Evolutionary conservation across 2,888 invertebrate species (phyloP).

Genomic region (Himalopsyche kuldschensis): DNA sequence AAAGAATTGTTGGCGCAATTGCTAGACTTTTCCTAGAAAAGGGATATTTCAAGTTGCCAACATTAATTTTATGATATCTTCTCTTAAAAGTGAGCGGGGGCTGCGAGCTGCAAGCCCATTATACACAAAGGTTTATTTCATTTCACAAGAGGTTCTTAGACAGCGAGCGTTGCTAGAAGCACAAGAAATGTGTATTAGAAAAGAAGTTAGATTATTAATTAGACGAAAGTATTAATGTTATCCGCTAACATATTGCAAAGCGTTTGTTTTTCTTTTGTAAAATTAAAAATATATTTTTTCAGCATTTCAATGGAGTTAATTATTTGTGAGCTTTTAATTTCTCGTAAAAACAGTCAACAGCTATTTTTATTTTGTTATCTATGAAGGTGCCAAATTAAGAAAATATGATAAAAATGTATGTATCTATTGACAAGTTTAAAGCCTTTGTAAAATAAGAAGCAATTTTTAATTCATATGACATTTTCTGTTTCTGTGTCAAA

Average conservation of each 20-base stretch:
- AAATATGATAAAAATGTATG: too few species aligned
- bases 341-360: too few species aligned
- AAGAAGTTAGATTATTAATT: neutral
- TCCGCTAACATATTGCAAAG: neutral
- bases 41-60: conserved; percentile 1
- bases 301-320: too few species aligned
- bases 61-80: conserved; percentile 28
- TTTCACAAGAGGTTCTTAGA: conserved; percentile 4
- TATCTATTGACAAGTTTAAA: too few species aligned
- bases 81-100: neutral
- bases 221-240: neutral
- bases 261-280: too few species aligned
- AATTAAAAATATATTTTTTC: too few species aligned
- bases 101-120: conserved; percentile 6
- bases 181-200: neutral
- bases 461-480: too few species aligned
- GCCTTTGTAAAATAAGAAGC: too few species aligned
- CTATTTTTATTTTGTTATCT: too few species aligned
- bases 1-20: neutral
- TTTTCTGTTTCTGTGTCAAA: too few species aligned
- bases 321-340: too few species aligned
- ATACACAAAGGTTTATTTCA: conserved; percentile 11
- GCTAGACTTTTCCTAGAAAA: neutral
- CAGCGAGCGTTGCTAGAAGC: conserved; percentile 12
- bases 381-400: too few species aligned